Base-by-base conservation (phyloP, 2,113 vertebrate genomes). In the Pterophyllum scalare region DNA sequence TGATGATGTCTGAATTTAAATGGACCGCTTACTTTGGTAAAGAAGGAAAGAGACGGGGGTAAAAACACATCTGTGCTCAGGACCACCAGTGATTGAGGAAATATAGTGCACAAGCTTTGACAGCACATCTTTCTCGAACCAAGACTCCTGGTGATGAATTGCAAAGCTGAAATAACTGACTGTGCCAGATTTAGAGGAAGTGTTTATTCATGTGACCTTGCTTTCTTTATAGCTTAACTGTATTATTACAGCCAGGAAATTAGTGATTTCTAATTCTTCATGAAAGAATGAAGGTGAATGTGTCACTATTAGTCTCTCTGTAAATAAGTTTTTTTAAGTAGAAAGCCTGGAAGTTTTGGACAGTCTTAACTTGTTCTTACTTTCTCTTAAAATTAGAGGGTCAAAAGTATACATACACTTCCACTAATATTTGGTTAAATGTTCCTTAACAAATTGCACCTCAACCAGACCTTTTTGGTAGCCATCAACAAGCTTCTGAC, bases 51-150 rank as follows among this genome's bases (percentile, higher is more conserved):
- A 82, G 22, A 76, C 5, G 57, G 58, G 59, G 35, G 28, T 9
- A 52, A 49, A 28, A 13, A 49, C 20, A 91, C 93, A 93, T 95
- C 94, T 96, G 94, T 87, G 91, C 89, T 43, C 11, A 3, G 80
- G 93, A 94, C 93, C 93, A 95, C 93, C 93, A 91, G 74, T 49
- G 70, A 59, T 87, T 31, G 38, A 91, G 93, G 88, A 94, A 92
- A 82, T 90, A 76, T 59, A 84, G 65, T 83, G 87, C 54, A 11
- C 70, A 59, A 80, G 85, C 77, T 93, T 83, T 88, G 79, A 88
- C 89, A 83, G 87, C 81, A 88, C 89, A 89, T 83, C 80, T 54
- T n/a, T 86, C 35, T 82, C 83, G 76, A 91, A 79, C 80, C n/a
- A 35, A 31, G 80, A 90, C 76, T 90, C 33, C 56, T 38, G 59